These are phyloP conservation scores for Malurus cyaneus DNA, from an alignment of 2,113 vertebrate species.

Conservation along the genomic window DNA sequence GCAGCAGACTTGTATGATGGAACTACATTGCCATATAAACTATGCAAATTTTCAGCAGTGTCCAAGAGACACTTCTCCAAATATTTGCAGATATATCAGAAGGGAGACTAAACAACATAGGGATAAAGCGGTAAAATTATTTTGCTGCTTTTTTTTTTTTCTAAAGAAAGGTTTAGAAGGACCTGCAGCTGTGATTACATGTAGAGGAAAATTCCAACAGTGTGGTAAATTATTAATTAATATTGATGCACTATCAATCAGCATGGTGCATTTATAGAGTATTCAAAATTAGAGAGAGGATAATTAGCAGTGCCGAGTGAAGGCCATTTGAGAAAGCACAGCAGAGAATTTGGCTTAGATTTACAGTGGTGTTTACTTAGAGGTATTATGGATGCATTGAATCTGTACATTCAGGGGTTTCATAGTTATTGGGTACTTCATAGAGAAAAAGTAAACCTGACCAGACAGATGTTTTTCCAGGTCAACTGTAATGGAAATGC, in stretches of 20 bases:
- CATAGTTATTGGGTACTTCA: not conserved
- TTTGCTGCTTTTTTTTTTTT: not conserved
- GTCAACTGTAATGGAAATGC: not conserved
- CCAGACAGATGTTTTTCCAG: not conserved
- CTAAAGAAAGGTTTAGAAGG: constrained; percentile 5
- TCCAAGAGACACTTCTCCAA: not conserved
- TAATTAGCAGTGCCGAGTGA: constrained; percentile 49
- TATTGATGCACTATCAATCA: constrained; percentile 64
- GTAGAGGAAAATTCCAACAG: constrained; percentile 54
- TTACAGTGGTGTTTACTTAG: not conserved
- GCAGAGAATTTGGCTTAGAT: constrained; percentile 3
- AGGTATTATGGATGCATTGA: not conserved
- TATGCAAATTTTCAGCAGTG: not conserved
- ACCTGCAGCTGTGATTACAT: constrained; percentile 65
- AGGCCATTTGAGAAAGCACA: not conserved
- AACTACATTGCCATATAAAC: not conserved
- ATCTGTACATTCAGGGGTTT: not conserved
- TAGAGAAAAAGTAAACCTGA: not conserved
- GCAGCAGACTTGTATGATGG: not conserved
- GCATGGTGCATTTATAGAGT: constrained; percentile 55
- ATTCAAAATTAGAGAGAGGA: constrained; percentile 46
- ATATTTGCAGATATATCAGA: constrained; percentile 7
- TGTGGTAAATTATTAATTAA: constrained; percentile 73
- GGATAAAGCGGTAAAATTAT: not conserved
- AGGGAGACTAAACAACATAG: not conserved